A percentile compares a stretch with the other conserved stretches of the same genome.
Evolutionary conservation across 1,140 invertebrate species (phyloP).

Genomic region (Rhagoletis zephyria): DNA sequence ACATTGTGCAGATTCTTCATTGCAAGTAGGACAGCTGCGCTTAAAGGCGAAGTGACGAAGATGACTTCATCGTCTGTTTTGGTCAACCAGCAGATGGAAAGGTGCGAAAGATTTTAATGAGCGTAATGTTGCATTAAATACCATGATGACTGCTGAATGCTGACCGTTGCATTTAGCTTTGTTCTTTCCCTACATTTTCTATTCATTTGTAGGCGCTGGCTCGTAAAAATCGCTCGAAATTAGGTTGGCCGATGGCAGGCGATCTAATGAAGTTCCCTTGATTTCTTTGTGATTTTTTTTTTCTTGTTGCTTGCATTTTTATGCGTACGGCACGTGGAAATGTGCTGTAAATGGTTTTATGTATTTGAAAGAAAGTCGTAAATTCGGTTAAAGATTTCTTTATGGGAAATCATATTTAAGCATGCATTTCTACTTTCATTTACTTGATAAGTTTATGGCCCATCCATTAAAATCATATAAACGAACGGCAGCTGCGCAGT

Average conservation of each 20-base stretch:
- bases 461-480: not conserved
- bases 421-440: not conserved
- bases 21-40: not conserved
- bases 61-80: not conserved
- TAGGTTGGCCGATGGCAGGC: conserved; percentile 6
- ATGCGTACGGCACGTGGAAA: conserved; percentile 9
- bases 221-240: conserved; percentile 37
- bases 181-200: not conserved
- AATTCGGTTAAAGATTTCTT: not conserved
- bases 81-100: not conserved
- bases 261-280: not conserved
- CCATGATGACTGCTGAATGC: not conserved
- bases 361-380: not conserved
- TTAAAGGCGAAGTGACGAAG: not conserved
- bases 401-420: not conserved
- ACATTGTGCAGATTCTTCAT: not conserved
- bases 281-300: not conserved
- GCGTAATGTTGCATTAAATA: not conserved
- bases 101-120: not conserved
- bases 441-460: not conserved
- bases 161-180: not conserved
- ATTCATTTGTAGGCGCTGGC: not conserved
- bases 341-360: not conserved
- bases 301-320: not conserved
- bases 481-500: not conserved